Evolutionary conservation across 2,113 vertebrate species (phyloP).

Genomic region (Symphodus melops): DNA sequence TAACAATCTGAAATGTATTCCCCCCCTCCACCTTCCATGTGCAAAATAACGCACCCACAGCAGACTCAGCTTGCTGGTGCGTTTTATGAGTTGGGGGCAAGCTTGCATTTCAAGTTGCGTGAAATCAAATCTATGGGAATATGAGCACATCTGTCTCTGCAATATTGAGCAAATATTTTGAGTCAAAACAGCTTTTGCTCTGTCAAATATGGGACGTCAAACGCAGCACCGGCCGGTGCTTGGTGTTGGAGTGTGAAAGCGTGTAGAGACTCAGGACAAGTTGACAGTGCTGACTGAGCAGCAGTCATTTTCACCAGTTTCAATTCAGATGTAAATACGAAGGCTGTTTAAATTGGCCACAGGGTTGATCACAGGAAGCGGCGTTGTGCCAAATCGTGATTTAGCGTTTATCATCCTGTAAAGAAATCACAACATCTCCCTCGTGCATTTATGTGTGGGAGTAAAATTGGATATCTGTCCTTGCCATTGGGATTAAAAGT

Average conservation of each 20-base stretch:
- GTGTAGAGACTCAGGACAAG: conserved; percentile 20
- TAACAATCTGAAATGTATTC: conserved; percentile 78
- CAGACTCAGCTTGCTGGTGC: conserved; percentile 61
- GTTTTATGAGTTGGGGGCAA: conserved; percentile 48
- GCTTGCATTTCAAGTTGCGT: conserved; percentile 67
- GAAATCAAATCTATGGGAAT: conserved; percentile 74
- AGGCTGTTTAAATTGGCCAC: conserved; percentile 26
- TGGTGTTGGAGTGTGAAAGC: conserved; percentile 60
- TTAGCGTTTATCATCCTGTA: conserved; percentile 23
- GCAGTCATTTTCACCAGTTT: conserved; percentile 12
- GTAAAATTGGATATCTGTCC: conserved; percentile 2
- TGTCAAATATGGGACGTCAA: conserved; percentile 75
- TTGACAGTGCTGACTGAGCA: conserved; percentile 29
- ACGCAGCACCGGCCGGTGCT: conserved; percentile 18
- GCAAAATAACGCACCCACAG: conserved; percentile 69
- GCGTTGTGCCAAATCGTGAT: background rate
- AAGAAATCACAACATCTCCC: background rate
- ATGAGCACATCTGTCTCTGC: conserved; percentile 76
- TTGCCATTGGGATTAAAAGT: conserved; percentile 25
- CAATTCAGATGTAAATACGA: conserved; percentile 9
- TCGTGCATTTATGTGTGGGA: background rate
- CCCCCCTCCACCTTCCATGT: conserved; percentile 36
- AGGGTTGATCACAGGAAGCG: background rate
- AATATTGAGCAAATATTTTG: conserved; percentile 80
- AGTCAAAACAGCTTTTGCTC: conserved; percentile 72